Evolutionary conservation across 2,797 vertebrate genomes (phyloP).

Genomic region (Siniperca scherzeri): DNA sequence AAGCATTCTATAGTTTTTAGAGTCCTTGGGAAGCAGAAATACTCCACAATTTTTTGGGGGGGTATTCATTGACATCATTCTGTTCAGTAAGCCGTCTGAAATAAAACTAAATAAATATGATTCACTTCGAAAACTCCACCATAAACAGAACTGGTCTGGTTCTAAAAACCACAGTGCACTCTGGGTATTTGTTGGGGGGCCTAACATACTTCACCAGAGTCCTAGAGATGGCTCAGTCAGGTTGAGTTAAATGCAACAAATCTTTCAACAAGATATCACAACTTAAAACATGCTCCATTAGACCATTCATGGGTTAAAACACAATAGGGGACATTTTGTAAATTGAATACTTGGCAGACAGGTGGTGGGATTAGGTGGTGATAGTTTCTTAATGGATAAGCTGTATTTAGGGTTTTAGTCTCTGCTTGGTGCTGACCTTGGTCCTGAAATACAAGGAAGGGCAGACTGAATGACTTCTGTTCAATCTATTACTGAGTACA

Average conservation of each 20-base stretch:
- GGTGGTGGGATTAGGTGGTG: not conserved
- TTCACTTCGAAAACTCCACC: not conserved
- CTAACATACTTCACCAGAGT: not conserved
- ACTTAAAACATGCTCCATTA: not conserved
- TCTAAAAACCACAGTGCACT: not conserved
- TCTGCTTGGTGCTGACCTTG: constrained; percentile 37
- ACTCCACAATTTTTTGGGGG: too few species aligned
- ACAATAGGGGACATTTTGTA: not conserved
- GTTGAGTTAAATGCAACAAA: not conserved
- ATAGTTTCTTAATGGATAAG: not conserved
- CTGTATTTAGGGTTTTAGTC: constrained; percentile 1
- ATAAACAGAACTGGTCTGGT: not conserved
- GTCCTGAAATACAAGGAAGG: constrained; percentile 41
- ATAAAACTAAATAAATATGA: not conserved
- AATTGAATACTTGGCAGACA: not conserved
- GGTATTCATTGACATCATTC: not conserved
- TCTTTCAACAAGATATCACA: not conserved
- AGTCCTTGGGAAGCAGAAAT: not conserved
- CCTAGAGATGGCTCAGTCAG: not conserved
- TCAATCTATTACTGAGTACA: constrained; percentile 31
- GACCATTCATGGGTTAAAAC: not conserved
- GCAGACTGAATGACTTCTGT: constrained; percentile 28
- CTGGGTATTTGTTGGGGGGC: not conserved
- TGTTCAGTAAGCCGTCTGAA: not conserved
- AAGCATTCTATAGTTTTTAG: not conserved